Conservation (phyloP, 2,113 vertebrate species). For the Lathamus discolor region DNA sequence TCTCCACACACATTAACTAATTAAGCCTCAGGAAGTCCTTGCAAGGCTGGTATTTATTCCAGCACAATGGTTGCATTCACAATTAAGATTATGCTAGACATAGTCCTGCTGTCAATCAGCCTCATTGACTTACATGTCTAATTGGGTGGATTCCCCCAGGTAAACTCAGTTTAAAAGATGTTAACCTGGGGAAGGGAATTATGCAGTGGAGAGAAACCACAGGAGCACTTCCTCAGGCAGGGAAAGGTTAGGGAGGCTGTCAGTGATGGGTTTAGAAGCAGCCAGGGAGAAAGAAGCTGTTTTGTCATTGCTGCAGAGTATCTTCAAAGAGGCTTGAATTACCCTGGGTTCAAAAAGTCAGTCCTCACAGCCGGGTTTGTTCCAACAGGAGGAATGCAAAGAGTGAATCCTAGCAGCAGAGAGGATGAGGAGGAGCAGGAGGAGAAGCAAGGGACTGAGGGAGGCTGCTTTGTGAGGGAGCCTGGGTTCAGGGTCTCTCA, state of each 20-base stretch:
- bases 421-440: not conserved
- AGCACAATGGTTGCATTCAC: conserved; percentile 28
- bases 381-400: not conserved
- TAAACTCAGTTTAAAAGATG: not conserved
- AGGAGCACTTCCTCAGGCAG: not conserved
- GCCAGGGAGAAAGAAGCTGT: not conserved
- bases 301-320: not conserved
- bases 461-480: not conserved
- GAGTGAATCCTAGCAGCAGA: not conserved
- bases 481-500: not conserved
- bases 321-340: not conserved
- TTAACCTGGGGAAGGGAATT: not conserved
- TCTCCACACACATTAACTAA: not conserved
- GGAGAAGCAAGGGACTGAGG: not conserved
- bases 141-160: not conserved
- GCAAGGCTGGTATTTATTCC: conserved; percentile 18
- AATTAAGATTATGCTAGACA: not conserved
- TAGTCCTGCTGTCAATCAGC: conserved; percentile 3
- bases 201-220: not conserved
- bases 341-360: not conserved
- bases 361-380: not conserved
- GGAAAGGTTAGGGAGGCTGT: not conserved
- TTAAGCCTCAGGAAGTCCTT: not conserved
- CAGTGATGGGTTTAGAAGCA: not conserved
- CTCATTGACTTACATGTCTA: conserved; percentile 8